A percentile compares a stretch with the other conserved stretches of the same genome.
Evolutionary conservation across 2,797 vertebrate genomes (phyloP).

Genomic region (Gymnocypris eckloni): DNA sequence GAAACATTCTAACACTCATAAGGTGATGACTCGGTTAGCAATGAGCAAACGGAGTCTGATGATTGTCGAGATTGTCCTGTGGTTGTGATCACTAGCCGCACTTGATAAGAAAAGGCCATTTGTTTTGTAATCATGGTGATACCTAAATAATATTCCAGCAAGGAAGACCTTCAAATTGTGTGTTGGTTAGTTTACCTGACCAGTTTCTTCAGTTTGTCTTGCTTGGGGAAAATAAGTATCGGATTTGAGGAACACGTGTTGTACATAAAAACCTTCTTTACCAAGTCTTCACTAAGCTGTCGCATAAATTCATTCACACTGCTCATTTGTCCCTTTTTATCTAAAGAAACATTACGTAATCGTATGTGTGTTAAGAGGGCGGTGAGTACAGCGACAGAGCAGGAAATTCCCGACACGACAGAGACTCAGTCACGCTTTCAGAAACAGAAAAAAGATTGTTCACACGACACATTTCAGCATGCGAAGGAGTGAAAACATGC

Average conservation of each 20-base stretch:
- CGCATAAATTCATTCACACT: not conserved
- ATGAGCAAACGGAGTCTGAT: not conserved
- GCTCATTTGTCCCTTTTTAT: not conserved
- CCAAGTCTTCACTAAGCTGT: not conserved
- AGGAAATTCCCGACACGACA: slow-evolving; percentile 10
- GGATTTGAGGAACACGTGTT: not conserved
- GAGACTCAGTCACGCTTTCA: not conserved
- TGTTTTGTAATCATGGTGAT: slow-evolving; percentile 41
- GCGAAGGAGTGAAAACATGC: not conserved
- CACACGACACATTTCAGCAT: not conserved
- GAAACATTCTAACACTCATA: not conserved
- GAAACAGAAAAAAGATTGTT: not conserved
- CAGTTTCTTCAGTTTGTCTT: not conserved
- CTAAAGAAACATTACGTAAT: not conserved
- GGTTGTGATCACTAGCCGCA: slow-evolving; percentile 1
- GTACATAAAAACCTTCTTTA: not conserved
- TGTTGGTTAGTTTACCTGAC: not conserved
- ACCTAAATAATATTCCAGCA: not conserved
- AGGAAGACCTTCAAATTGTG: not conserved
- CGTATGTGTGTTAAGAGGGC: not conserved
- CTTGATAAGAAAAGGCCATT: not conserved
- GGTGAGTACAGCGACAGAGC: not conserved
- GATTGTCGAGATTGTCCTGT: not conserved
- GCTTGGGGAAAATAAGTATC: not conserved
- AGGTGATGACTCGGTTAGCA: slow-evolving; percentile 37